These are phyloP conservation scores for Myiozetetes cayanensis DNA, from an alignment of 2,113 vertebrate genomes.

Conservation along the genomic window DNA sequence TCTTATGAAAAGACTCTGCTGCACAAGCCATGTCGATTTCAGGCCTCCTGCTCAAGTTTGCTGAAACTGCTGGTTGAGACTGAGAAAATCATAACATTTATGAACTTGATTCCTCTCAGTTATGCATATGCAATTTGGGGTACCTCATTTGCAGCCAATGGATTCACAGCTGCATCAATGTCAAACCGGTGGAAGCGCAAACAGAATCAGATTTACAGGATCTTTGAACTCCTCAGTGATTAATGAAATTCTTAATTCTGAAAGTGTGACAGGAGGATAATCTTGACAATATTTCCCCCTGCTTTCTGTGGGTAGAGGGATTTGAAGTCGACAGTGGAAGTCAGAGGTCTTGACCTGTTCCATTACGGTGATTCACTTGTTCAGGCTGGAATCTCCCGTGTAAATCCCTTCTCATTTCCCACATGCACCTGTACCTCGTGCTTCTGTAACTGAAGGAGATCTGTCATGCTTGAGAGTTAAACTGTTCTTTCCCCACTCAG, in stretches of 20 bases:
- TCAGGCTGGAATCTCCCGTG: not conserved
- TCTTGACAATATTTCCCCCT: conserved; percentile 24
- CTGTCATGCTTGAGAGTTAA: not conserved
- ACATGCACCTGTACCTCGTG: not conserved
- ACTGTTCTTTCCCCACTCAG: not conserved
- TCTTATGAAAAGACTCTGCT: not conserved
- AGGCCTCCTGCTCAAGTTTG: conserved; percentile 18
- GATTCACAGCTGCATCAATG: conserved; percentile 23
- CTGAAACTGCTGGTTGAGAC: not conserved
- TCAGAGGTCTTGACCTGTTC: conserved; percentile 9
- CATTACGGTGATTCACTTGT: not conserved
- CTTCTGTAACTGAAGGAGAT: not conserved
- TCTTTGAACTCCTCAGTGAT: conserved; percentile 50
- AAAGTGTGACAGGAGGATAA: conserved; percentile 49
- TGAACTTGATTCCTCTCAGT: not conserved
- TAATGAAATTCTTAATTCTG: conserved; percentile 62
- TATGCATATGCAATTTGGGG: conserved; percentile 22
- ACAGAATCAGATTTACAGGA: conserved; percentile 55
- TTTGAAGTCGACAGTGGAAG: not conserved
- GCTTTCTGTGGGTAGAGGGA: conserved; percentile 16
- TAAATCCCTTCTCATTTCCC: conserved; percentile 30
- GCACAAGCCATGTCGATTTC: not conserved
- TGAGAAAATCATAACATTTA: not conserved
- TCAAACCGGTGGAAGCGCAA: not conserved
- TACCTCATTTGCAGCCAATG: not conserved